Evolutionary conservation across 2,888 invertebrate species (phyloP).

Genomic region (Hesperia comma): DNA sequence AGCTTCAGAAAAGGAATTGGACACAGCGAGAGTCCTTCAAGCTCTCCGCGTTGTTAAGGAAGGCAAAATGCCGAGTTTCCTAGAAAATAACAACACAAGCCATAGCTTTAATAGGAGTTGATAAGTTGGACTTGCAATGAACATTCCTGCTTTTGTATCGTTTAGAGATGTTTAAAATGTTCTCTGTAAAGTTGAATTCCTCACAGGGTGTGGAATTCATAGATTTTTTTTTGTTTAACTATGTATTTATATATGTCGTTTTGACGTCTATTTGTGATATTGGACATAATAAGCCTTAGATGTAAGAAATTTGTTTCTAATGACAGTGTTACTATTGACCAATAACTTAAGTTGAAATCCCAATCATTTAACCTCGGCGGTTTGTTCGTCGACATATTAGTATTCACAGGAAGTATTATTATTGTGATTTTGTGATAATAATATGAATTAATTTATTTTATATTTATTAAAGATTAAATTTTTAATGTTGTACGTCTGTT

Average conservation of each 20-base stretch:
- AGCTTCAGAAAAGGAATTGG: conserved; percentile 93
- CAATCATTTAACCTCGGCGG: neutral
- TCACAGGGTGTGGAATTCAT: conserved; percentile 34
- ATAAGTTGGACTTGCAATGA: conserved; percentile 47
- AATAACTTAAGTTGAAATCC: conserved; percentile 24
- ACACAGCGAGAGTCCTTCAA: conserved; percentile 95
- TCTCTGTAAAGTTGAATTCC: conserved; percentile 27
- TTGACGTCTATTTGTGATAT: conserved; percentile 44
- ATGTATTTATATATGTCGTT: conserved; percentile 38
- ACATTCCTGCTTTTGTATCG: conserved; percentile 25
- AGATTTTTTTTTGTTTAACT: conserved; percentile 23
- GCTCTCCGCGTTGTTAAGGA: conserved; percentile 92
- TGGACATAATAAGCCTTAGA: conserved; percentile 39
- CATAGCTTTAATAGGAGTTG: conserved; percentile 76
- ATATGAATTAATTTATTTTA: conserved; percentile 45
- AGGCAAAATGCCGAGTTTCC: conserved; percentile 85
- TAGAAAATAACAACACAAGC: conserved; percentile 77
- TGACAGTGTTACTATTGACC: conserved; percentile 25
- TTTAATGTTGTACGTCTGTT: conserved; percentile 34
- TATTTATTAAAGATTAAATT: conserved; percentile 39
- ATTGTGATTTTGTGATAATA: conserved; percentile 52
- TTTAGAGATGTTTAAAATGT: neutral
- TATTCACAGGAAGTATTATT: conserved; percentile 60
- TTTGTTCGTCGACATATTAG: conserved; percentile 26
- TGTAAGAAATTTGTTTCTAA: conserved; percentile 27